These are phyloP conservation scores for Sebastes hubbsi DNA, from an alignment of 2,797 vertebrate species.

Conservation along the genomic window DNA sequence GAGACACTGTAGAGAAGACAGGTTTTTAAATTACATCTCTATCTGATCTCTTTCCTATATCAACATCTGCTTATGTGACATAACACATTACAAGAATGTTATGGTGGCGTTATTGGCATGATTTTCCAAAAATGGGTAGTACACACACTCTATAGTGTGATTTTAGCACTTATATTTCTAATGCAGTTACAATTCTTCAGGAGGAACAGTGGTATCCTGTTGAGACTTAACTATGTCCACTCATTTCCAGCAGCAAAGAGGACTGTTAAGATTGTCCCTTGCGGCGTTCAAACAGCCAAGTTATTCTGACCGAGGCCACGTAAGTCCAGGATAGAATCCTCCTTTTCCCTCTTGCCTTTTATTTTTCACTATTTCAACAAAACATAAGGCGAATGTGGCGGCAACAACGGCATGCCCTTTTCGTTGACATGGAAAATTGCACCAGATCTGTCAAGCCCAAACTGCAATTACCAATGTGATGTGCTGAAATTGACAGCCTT, in stretches of 20 bases:
- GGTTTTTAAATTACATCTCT: slow-evolving; percentile 29
- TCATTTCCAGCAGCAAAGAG: neutral
- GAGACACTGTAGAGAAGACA: slow-evolving; percentile 1
- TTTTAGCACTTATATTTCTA: neutral
- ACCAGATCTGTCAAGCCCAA: slow-evolving; percentile 14
- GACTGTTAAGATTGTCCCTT: neutral
- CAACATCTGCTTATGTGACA: neutral
- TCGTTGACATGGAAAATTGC: slow-evolving; percentile 21
- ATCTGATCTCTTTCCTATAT: slow-evolving; percentile 2
- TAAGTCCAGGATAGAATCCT: slow-evolving; percentile 5
- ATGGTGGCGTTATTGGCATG: neutral
- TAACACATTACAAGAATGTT: neutral
- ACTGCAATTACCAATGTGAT: slow-evolving; percentile 25
- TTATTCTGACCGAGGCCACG: neutral
- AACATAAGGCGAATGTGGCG: neutral
- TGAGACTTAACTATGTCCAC: neutral
- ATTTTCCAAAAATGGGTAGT: neutral
- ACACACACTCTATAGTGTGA: neutral
- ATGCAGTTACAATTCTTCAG: neutral
- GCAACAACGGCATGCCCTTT: slow-evolving; percentile 14
- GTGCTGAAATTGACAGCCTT: slow-evolving; percentile 17
- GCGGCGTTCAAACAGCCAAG: neutral
- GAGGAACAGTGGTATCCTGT: neutral
- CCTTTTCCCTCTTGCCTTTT: neutral
- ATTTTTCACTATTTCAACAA: neutral